A percentile compares a stretch with the other conserved stretches of the same genome.
Conservation (phyloP, 2,113 vertebrate species). For the Puntigrus tetrazona region DNA sequence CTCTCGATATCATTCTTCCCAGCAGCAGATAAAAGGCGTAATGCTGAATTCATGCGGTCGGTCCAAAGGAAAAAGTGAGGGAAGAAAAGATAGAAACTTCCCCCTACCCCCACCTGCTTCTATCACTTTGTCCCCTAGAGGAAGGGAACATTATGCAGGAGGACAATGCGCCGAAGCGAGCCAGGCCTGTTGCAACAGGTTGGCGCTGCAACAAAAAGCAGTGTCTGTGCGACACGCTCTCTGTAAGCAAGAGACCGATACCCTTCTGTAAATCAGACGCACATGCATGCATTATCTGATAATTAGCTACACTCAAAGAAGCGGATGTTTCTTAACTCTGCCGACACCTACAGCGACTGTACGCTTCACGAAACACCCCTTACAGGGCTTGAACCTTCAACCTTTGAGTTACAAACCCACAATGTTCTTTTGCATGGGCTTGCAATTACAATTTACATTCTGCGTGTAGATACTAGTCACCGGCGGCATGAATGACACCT, state of each 20-base stretch:
- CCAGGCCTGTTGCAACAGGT: constrained; percentile 74
- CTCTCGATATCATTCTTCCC: background rate
- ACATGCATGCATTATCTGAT: background rate
- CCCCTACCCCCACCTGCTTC: constrained; percentile 67
- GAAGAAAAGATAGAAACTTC: constrained; percentile 14
- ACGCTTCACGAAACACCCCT: background rate
- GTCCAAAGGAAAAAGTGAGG: background rate
- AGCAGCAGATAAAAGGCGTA: constrained; percentile 7
- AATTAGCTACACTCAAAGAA: background rate
- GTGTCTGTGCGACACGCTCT: constrained; percentile 59
- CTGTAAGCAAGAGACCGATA: constrained; percentile 35
- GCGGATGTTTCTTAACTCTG: background rate
- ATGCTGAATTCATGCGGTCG: background rate
- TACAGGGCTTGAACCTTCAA: background rate
- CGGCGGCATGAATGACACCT: constrained; percentile 7
- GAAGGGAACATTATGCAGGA: constrained; percentile 69
- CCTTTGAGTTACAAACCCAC: background rate
- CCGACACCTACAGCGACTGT: background rate
- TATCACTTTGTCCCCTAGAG: constrained; percentile 59
- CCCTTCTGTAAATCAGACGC: constrained; percentile 25
- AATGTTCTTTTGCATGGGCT: background rate
- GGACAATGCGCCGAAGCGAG: constrained; percentile 64
- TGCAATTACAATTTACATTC: background rate
- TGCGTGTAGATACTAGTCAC: constrained; percentile 34
- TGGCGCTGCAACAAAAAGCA: constrained; percentile 72